Evolutionary conservation across 2,888 invertebrate species (phyloP), one percentile per base, ranked within the genome.

Genomic region (Athripsodes cinereus): DNA sequence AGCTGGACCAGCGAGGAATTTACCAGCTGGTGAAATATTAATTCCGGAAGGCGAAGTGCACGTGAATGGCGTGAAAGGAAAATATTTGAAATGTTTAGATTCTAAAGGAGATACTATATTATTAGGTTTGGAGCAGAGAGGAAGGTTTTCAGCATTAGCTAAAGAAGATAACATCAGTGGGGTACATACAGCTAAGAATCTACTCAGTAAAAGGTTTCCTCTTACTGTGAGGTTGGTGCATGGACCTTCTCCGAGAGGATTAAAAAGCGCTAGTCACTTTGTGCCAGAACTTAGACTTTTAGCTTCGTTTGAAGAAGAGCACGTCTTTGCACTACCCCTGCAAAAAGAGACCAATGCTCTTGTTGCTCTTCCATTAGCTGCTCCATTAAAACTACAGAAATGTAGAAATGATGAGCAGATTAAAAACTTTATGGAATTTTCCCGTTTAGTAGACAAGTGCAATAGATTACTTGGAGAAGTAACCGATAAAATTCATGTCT

Each of bases 121-220:
- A 68, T 76, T 96, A 64, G 87, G 88, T 62, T 81, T 92, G 70
- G 94, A 95, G 69, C 91, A 92, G 72, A 85, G 91, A 70, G 94
- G 93, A 35, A 87, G 91, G 69, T 95, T 96, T 76, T 95, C 94
- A 67, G 92, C 93, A 51, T 80, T 96, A 57, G 96, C 96, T 62
- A 87, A 92, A 68, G 92, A 93, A 72, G 93, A 93, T 68, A 94
- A 93, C 75, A 94, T 96, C 64, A 92, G 93, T 70, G 96, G 96
- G 20, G 96, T 96, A 18, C 96, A 96, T 73, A 90, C 91, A 63
- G 92, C 94, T 16, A 86, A 88, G 69, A 94, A 92, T 68, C 79
- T 96, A 64, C 76, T 96, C 57, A 86, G 88, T 64, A 96, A 96
- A 74, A 82, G 96, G 64, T 82, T 96, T 76, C 96, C 96, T 22